Base-by-base conservation (phyloP, 2,888 invertebrate genomes). In the Bursaphelenchus okinawaensis region DNA sequence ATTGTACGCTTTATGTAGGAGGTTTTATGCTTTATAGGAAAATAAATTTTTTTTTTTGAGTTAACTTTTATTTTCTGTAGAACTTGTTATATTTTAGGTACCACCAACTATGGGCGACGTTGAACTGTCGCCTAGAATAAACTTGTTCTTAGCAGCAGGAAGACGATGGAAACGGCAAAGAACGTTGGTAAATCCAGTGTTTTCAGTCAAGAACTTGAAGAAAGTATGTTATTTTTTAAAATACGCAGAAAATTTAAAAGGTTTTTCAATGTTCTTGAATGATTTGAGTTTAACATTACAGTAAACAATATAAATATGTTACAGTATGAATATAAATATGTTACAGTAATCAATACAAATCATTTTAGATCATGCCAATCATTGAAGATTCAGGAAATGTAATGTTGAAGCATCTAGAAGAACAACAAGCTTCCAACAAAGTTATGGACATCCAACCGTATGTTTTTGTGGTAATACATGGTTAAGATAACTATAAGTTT, bases 161-260 rank as follows among this genome's bases (percentile, higher is more conserved):
- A 77, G 83, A 19, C 77, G 85, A 22, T 87, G 87, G 87, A 86
- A 86, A 74, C 79, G 86, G n/a, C 83, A 86, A 9, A 76, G 87
- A 23, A 78, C 83, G 9, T 79, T 85, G 7, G 79, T 85, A 7
- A 84, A 84, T 52, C 86, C 86, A 0, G 84, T 84, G 2, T 87
- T 87, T 73, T 84, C 85, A 8, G 80, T 84, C 7, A 72, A 82
- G 31, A 86, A 85, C 77, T 83, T 87, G 76, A 84, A 84, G 71
- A 80, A 82, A 76, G 83, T 85, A 69, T 60, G n/a, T n/a, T n/a
- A n/a, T n/a, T n/a, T n/a, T 6, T 16, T 12, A 12, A 12, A 54
- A 54, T 16, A 16, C 8, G n/a, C 9, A 9, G 19, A 54, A 54
- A 54, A n/a, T n/a, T n/a, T n/a, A n/a, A n/a, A n/a, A n/a, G n/a